Conservation (phyloP, 2,797 vertebrate species). For the Harpagifer antarcticus region DNA sequence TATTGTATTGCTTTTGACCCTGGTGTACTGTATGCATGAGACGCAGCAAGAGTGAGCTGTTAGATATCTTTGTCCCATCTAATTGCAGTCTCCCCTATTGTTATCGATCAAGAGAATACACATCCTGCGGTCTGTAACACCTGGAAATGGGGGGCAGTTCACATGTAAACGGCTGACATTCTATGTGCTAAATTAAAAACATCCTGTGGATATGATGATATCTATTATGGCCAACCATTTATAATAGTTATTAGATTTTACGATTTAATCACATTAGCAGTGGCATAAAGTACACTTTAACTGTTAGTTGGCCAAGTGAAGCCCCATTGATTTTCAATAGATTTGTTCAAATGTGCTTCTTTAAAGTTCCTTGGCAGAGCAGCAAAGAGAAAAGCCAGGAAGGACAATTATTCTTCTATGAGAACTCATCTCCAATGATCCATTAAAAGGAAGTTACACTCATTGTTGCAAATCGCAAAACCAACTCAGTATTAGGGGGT, state of each 20-base stretch:
- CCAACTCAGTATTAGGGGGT: constrained; percentile 50
- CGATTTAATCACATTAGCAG: constrained; percentile 64
- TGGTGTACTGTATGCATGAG: constrained; percentile 14
- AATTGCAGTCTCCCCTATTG: constrained; percentile 47
- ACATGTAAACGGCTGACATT: constrained; percentile 70
- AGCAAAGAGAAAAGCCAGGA: constrained; percentile 42
- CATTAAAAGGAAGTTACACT: constrained; percentile 58
- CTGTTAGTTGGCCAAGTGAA: constrained; percentile 41
- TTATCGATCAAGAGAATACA: constrained; percentile 71
- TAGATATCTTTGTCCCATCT: constrained; percentile 57
- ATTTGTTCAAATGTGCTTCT: constrained; percentile 59
- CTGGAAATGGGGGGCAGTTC: constrained; percentile 66
- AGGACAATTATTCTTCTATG: constrained; percentile 58
- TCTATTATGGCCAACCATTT: constrained; percentile 50
- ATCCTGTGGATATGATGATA: constrained; percentile 71
- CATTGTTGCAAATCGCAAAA: constrained; percentile 70
- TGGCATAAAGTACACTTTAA: constrained; percentile 47
- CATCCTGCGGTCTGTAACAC: constrained; percentile 57
- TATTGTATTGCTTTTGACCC: constrained; percentile 62
- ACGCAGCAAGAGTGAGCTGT: constrained; percentile 16
- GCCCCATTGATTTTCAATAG: constrained; percentile 63
- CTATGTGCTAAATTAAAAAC: constrained; percentile 64
- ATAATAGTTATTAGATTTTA: constrained; percentile 50
- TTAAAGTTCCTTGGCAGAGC: constrained; percentile 58
- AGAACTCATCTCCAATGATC: constrained; percentile 55